Conservation (phyloP, 1,140 invertebrate genomes). For the Drosophila sturtevanti region DNA sequence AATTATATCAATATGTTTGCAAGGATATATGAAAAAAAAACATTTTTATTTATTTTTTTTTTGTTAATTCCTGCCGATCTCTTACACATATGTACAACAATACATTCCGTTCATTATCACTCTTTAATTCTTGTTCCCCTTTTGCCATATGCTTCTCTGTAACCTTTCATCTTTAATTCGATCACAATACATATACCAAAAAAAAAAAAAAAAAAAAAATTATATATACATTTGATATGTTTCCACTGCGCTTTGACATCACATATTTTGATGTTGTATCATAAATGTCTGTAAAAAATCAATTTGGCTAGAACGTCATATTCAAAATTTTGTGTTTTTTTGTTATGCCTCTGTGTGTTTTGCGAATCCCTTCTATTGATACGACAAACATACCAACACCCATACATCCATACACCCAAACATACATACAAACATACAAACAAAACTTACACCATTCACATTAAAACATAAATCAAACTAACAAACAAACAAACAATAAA, state of each 20-base stretch:
- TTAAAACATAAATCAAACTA: too few relatives aligned
- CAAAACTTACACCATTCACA: too few relatives aligned
- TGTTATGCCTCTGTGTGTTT: conserved; percentile 23
- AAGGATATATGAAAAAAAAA: not conserved
- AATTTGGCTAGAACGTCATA: conserved; percentile 16
- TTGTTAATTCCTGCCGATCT: conserved; percentile 1
- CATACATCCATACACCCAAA: not conserved
- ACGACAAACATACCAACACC: not conserved
- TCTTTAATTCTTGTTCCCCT: not conserved
- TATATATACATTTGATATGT: not conserved
- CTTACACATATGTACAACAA: not conserved
- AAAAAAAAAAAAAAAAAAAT: too few relatives aligned
- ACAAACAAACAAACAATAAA: not conserved
- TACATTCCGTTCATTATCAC: not conserved
- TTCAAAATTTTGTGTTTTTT: conserved; percentile 6
- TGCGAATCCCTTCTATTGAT: conserved; percentile 12
- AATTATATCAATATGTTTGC: too few relatives aligned
- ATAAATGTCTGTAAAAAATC: conserved; percentile 16
- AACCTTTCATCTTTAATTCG: not conserved
- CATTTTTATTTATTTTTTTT: not conserved
- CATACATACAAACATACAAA: too few relatives aligned
- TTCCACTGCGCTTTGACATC: conserved; percentile 14
- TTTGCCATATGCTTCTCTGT: conserved; percentile 10
- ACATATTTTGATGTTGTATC: conserved; percentile 30
- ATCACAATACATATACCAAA: too few relatives aligned